Evolutionary conservation across 2,113 vertebrate species (phyloP).

Genomic region (Apodemus sylvaticus): DNA sequence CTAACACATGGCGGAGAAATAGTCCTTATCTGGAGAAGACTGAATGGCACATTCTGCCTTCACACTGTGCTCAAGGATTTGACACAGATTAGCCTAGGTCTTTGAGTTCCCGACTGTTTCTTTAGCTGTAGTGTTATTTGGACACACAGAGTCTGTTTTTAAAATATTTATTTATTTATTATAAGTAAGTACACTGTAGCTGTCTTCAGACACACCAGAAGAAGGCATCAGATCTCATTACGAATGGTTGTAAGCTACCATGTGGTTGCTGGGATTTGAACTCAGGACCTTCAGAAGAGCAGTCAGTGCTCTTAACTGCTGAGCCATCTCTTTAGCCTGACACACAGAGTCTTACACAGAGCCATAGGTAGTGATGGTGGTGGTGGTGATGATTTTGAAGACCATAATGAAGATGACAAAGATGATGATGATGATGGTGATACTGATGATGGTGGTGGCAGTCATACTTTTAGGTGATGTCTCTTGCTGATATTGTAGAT

Average conservation of each 20-base stretch:
- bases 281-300: too few relatives aligned
- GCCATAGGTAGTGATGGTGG: too few relatives aligned
- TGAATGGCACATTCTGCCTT: background rate
- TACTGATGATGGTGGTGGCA: background rate
- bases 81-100: background rate
- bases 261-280: too few relatives aligned
- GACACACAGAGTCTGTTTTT: background rate
- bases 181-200: too few relatives aligned
- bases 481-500: background rate
- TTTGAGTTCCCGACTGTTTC: background rate
- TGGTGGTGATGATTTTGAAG: fast-evolving
- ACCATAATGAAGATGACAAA: fast-evolving
- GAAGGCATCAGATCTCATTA: too few relatives aligned
- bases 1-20: background rate
- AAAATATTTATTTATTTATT: too few relatives aligned
- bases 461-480: background rate
- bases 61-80: background rate
- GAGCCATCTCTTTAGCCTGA: too few relatives aligned
- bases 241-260: too few relatives aligned
- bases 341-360: background rate
- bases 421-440: background rate
- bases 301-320: too few relatives aligned
- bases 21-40: background rate
- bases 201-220: too few relatives aligned
- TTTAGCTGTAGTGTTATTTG: background rate